phyloP scores from a whole-genome alignment of 2,113 vertebrate species.

The mouse (Mus musculus) region GRCm39 chr11:75127501-75128000 shows the following conservation, averaged over 20 bases:
- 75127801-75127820: conserved; percentile 87
- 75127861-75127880: conserved; percentile 82
- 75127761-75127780: conserved; percentile 77
- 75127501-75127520: conserved; percentile 72
- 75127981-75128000: neutral
- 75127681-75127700: conserved; percentile 87
- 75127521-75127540: conserved; percentile 63
- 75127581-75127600: conserved; percentile 85
- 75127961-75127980: neutral
- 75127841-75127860: conserved; percentile 84
- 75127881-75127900: conserved; percentile 86
- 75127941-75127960: neutral
- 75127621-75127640: conserved; percentile 85
- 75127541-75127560: conserved; percentile 77
- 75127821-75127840: conserved; percentile 86
- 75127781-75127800: conserved; percentile 78
- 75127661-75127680: conserved; percentile 87
- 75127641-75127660: conserved; percentile 83
- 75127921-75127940: conserved; percentile 33
- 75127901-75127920: conserved; percentile 64
- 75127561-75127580: conserved; percentile 85
- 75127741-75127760: conserved; percentile 83
- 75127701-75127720: conserved; percentile 88
- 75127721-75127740: conserved; percentile 88
- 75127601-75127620: conserved; percentile 88